These are phyloP conservation scores for Austrolebias charrua DNA, from an alignment of 2,797 vertebrate genomes.

Conservation along the genomic window DNA sequence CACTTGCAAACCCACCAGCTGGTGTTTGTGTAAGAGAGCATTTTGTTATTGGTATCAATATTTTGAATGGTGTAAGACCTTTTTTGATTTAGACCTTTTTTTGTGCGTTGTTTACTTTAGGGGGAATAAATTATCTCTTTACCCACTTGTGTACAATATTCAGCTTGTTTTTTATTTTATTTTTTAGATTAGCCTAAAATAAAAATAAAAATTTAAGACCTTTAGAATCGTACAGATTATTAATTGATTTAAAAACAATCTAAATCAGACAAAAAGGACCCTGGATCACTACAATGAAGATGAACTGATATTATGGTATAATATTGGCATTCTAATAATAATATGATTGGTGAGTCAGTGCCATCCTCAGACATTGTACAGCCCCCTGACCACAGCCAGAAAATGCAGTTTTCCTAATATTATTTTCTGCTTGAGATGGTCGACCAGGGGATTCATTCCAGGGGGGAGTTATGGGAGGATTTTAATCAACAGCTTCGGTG, in stretches of 20 bases:
- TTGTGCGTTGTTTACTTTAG: not conserved
- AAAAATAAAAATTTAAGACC: constrained; percentile 19
- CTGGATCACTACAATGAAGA: constrained; percentile 19
- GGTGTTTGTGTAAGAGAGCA: constrained; percentile 75
- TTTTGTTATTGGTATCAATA: constrained; percentile 57
- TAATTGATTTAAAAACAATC: constrained; percentile 14
- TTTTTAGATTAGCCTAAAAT: constrained; percentile 14
- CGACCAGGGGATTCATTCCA: constrained; percentile 41
- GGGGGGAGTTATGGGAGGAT: constrained; percentile 43
- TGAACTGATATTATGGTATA: constrained; percentile 18
- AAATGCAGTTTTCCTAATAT: constrained; percentile 49
- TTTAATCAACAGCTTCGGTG: constrained; percentile 62
- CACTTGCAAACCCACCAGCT: constrained; percentile 73
- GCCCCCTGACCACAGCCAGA: constrained; percentile 33
- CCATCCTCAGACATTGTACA: constrained; percentile 24
- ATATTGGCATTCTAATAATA: constrained; percentile 42
- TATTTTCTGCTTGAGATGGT: constrained; percentile 45
- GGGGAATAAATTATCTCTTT: constrained; percentile 1
- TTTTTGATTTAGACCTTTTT: constrained; percentile 31
- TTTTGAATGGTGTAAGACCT: constrained; percentile 47
- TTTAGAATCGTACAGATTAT: constrained; percentile 10
- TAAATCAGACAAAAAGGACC: constrained; percentile 9
- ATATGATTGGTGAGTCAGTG: constrained; percentile 24
- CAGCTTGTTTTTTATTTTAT: constrained; percentile 25
- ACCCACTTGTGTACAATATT: constrained; percentile 14